These are phyloP conservation scores for Solen grandis DNA, from an alignment of 1,140 invertebrate genomes.

Conservation along the genomic window DNA sequence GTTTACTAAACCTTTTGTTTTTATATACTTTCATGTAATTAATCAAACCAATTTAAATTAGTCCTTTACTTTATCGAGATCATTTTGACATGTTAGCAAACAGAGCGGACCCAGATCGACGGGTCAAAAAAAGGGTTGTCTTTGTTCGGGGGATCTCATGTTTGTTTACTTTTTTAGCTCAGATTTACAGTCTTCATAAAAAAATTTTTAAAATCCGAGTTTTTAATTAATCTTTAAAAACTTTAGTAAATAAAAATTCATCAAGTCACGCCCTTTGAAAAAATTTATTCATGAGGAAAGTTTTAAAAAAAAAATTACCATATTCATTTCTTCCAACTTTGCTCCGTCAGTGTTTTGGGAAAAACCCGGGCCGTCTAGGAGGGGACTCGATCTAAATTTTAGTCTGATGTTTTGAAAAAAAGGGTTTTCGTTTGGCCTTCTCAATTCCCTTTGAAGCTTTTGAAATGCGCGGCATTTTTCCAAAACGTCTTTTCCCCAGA, in stretches of 20 bases:
- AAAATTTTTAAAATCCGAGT: background rate
- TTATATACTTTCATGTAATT: background rate
- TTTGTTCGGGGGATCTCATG: background rate
- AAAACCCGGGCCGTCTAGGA: constrained; percentile 99
- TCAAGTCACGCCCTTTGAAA: background rate
- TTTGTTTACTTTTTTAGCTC: background rate
- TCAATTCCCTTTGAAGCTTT: constrained; percentile 97
- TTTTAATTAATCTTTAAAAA: background rate
- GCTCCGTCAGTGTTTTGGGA: constrained; percentile 98
- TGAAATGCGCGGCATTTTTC: constrained; percentile 96
- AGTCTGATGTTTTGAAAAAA: constrained; percentile 96
- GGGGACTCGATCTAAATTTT: constrained; percentile 99
- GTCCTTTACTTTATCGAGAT: too few relatives aligned
- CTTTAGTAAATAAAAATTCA: background rate
- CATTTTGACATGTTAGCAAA: too few relatives aligned
- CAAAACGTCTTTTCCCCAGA: constrained; percentile 98
- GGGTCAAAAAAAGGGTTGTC: background rate
- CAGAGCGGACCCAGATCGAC: too few relatives aligned
- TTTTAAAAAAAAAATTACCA: constrained; percentile 83
- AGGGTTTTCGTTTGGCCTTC: constrained; percentile 97
- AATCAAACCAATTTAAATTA: too few relatives aligned
- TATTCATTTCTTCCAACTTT: constrained; percentile 99
- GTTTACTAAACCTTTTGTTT: background rate
- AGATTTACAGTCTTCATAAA: background rate
- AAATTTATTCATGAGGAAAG: constrained; percentile 3